A percentile compares a stretch with the other conserved stretches of the same genome.
These are phyloP conservation scores for Cabera pusaria DNA, from an alignment of 2,888 invertebrate species.

Conservation along the genomic window DNA sequence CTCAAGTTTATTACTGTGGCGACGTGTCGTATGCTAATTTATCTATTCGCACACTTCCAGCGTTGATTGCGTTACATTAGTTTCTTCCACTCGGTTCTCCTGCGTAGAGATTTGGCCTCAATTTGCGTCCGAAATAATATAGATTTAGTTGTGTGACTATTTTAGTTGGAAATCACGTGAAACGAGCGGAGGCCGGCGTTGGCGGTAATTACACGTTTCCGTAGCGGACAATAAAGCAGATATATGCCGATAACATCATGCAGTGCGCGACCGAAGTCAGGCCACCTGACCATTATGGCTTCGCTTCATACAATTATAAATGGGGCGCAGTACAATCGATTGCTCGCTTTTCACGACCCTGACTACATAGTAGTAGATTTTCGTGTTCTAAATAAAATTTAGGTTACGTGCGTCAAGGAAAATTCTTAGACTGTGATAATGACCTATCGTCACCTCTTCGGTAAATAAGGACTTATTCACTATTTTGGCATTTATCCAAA, in stretches of 20 bases:
- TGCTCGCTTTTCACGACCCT: conserved; percentile 16
- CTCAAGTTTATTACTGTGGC: conserved; percentile 60
- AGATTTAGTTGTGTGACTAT: conserved; percentile 29
- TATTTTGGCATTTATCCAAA: conserved; percentile 23
- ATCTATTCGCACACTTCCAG: conserved; percentile 37
- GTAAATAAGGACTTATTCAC: conserved; percentile 22
- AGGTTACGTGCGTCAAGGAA: conserved; percentile 1
- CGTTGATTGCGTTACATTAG: conserved; percentile 29
- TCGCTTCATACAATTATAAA: conserved; percentile 42
- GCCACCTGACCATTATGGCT: conserved; percentile 53
- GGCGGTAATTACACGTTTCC: conserved; percentile 60
- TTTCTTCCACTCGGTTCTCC: conserved; percentile 36
- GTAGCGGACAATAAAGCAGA: conserved; percentile 58
- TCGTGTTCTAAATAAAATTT: too few relatives aligned
- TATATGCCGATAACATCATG: conserved; percentile 54
- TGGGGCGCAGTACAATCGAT: conserved; percentile 24
- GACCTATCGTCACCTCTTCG: conserved; percentile 17
- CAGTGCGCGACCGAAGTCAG: conserved; percentile 43
- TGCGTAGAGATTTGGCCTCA: conserved; percentile 31
- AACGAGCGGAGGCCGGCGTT: conserved; percentile 36
- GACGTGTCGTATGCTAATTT: conserved; percentile 55
- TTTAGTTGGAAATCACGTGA: conserved; percentile 49
- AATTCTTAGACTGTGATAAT: conserved; percentile 8
- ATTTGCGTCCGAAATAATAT: conserved; percentile 24
- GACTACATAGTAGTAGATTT: conserved; percentile 5